Percentiles rank a stretch among this genome's conserved stretches.
Evolutionary conservation across 2,797 vertebrate species (phyloP).

Genomic region (Scyliorhinus canicula): DNA sequence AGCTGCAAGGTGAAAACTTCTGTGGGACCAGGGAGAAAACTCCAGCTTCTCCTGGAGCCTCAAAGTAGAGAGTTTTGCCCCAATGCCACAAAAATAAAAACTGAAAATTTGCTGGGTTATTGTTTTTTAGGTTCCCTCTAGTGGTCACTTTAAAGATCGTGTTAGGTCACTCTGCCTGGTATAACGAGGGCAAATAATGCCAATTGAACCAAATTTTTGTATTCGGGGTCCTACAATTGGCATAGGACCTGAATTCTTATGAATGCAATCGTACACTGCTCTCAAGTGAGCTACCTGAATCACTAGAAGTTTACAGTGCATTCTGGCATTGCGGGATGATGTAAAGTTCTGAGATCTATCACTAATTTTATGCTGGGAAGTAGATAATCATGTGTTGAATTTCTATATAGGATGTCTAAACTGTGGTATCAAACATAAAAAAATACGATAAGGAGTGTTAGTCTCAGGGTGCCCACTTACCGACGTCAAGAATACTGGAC

Average conservation of each 20-base stretch:
- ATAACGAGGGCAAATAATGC: background rate
- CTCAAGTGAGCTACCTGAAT: background rate
- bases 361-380: background rate
- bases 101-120: background rate
- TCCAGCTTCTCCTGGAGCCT: background rate
- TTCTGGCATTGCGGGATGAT: background rate
- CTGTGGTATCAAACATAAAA: too few species aligned
- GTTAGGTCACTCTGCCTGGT: background rate
- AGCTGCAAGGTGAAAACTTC: background rate
- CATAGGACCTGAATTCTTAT: background rate
- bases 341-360: background rate
- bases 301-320: background rate
- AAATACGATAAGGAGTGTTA: too few species aligned
- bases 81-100: background rate
- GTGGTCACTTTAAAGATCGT: background rate
- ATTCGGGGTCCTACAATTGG: background rate
- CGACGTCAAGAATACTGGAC: too few species aligned
- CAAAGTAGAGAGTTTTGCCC: too few species aligned
- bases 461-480: too few species aligned
- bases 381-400: background rate
- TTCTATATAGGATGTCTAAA: background rate
- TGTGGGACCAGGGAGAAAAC: background rate
- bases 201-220: background rate
- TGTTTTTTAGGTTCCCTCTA: background rate
- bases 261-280: background rate